These are phyloP conservation scores for Galerucella nymphaeae DNA, from an alignment of 2,888 invertebrate genomes.

Conservation along the genomic window DNA sequence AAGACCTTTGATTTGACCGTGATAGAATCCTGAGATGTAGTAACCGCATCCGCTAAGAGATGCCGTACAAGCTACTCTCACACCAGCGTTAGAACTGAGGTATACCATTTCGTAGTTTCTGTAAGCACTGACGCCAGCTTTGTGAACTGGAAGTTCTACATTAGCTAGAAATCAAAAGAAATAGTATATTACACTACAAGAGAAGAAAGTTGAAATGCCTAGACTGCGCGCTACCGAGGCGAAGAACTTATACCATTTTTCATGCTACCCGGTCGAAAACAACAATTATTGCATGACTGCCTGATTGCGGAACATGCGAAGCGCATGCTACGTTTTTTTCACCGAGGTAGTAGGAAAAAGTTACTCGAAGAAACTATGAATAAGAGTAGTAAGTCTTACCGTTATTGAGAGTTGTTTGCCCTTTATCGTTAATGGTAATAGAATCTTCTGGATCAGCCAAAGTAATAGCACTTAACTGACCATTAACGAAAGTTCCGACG, in stretches of 20 bases:
- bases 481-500: constrained; percentile 76
- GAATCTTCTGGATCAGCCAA: constrained; percentile 76
- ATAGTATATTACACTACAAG: background rate
- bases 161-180: constrained; percentile 61
- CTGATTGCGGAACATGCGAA: too few species aligned
- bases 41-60: constrained; percentile 77
- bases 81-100: constrained; percentile 73
- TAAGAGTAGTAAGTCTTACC: constrained; percentile 46
- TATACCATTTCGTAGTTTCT: constrained; percentile 69
- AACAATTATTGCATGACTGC: too few species aligned
- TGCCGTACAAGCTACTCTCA: constrained; percentile 71
- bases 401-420: constrained; percentile 75
- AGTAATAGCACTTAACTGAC: constrained; percentile 75
- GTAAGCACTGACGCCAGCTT: constrained; percentile 76
- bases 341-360: too few species aligned
- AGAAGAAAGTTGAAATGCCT: too few species aligned
- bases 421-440: constrained; percentile 66
- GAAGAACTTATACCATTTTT: too few species aligned
- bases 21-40: constrained; percentile 85
- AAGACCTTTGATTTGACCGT: constrained; percentile 82
- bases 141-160: constrained; percentile 76
- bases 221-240: too few species aligned
- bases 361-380: too few species aligned
- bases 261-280: too few species aligned
- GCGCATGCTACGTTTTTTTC: too few species aligned